Conservation (phyloP, 2,797 vertebrate species). For the Pseudochromis fuscus region DNA sequence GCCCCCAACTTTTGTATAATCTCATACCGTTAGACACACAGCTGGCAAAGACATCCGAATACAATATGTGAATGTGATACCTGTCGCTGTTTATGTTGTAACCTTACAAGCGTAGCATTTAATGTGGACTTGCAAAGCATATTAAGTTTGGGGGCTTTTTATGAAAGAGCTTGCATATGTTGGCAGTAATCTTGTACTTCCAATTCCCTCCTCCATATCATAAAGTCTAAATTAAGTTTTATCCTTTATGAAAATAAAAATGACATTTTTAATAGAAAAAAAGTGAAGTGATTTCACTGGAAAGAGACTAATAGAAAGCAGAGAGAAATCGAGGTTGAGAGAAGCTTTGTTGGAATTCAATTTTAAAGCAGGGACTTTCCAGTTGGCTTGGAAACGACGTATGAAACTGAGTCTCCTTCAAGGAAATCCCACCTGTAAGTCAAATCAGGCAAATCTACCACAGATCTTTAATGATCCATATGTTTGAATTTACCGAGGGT, state of each 20-base stretch:
- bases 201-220: constrained; percentile 16
- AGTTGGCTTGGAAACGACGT: constrained; percentile 54
- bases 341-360: constrained; percentile 50
- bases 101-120: constrained; percentile 12
- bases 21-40: constrained; percentile 19
- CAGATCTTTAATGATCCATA: constrained; percentile 73
- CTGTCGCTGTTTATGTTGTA: constrained; percentile 45
- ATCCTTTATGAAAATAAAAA: constrained; percentile 53
- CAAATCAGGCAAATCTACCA: constrained; percentile 61
- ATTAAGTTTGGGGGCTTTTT: constrained; percentile 21
- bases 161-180: constrained; percentile 37
- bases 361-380: constrained; percentile 65
- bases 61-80: constrained; percentile 8
- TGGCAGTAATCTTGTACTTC: constrained; percentile 20
- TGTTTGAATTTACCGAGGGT: constrained; percentile 77
- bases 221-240: constrained; percentile 50
- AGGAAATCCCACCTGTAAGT: constrained; percentile 79
- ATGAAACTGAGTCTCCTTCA: constrained; percentile 56
- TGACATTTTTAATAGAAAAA: constrained; percentile 40
- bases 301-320: constrained; percentile 55
- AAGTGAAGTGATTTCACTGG: constrained; percentile 27
- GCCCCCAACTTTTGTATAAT: neutral
- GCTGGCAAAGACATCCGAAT: constrained; percentile 49
- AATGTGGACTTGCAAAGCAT: constrained; percentile 25
- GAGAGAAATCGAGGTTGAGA: constrained; percentile 29